Evolutionary conservation across 2,888 invertebrate species (phyloP).

Genomic region (Ceratothoa steindachneri): DNA sequence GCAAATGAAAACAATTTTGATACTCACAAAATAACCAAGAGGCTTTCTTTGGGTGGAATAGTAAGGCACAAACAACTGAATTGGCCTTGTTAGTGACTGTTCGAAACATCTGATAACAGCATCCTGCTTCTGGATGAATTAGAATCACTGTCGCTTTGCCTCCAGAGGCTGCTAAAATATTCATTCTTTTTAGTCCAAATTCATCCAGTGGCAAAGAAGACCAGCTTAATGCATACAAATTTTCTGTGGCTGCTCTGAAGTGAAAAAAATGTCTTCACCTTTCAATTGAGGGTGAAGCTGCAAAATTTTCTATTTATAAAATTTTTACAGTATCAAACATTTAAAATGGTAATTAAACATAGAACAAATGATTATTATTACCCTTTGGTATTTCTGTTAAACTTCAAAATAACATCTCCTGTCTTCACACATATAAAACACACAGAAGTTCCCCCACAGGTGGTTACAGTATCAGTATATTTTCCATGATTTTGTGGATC

Average conservation of each 20-base stretch:
- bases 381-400: constrained; percentile 50
- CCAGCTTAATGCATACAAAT: constrained; percentile 56
- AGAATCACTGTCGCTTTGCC: constrained; percentile 49
- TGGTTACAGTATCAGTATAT: constrained; percentile 54
- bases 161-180: constrained; percentile 51
- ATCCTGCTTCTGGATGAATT: constrained; percentile 49
- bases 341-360: background rate
- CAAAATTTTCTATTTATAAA: no score
- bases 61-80: constrained; percentile 51
- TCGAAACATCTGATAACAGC: constrained; percentile 47
- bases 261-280: constrained; percentile 33
- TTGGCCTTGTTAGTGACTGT: constrained; percentile 47
- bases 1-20: no score
- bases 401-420: constrained; percentile 54
- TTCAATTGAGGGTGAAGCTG: no score
- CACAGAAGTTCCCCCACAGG: constrained; percentile 57
- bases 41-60: constrained; percentile 52
- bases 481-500: constrained; percentile 49
- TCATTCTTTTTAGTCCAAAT: constrained; percentile 35
- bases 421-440: constrained; percentile 56
- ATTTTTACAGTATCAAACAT: no score
- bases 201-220: constrained; percentile 51
- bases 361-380: constrained; percentile 22
- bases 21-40: constrained; percentile 53
- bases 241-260: constrained; percentile 49